Evolutionary conservation across 2,888 invertebrate species (phyloP), one percentile per base, ranked within the genome.

Genomic region (Erebia ligea): DNA sequence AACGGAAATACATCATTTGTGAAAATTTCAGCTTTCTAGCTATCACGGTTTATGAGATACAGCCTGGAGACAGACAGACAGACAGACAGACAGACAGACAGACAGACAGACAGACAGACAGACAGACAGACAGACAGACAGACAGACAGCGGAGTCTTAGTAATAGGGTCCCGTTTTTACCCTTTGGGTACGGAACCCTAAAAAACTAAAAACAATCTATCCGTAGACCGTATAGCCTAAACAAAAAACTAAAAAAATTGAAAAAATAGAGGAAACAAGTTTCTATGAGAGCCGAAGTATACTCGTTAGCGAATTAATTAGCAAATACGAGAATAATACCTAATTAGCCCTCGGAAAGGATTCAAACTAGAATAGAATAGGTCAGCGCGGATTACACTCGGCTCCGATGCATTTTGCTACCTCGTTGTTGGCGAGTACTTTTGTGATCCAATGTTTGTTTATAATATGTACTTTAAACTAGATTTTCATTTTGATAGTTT

Each of bases 301-400:
- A 15, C 74, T 70, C 71, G 67, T 76, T 75, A 72, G 67, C 72
- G 68, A 73, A 71, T 71, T 73, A 73, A 71, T 69, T 61, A 62
- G 64, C 67, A 67, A 67, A 70, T 57, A 57, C 19, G 54, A 48
- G 34, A 68, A n/a, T 45, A 42, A 52, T 42, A 61, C 52, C 62
- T 50, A 66, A 58, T 58, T 25, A 57, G 21, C 67, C 25, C 45
- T 58, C 21, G 10, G 50, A 52, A 61, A 62, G 62, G 54, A 58
- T 62, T 45, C 48, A 57, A 50, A 17, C 19, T 63, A 34, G 56
- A 61, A 25, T 25, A 25, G 25, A 54, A 17, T 45, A 17, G 54
- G 17, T 54, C 19, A 19, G 17, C 11, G 19, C 54, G 54, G 17
- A 54, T 54, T 54, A 54, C 54, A 10, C n/a, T 21, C 17, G 52